Conservation (phyloP, 2,797 vertebrate species). For the Lateolabrax maculatus region DNA sequence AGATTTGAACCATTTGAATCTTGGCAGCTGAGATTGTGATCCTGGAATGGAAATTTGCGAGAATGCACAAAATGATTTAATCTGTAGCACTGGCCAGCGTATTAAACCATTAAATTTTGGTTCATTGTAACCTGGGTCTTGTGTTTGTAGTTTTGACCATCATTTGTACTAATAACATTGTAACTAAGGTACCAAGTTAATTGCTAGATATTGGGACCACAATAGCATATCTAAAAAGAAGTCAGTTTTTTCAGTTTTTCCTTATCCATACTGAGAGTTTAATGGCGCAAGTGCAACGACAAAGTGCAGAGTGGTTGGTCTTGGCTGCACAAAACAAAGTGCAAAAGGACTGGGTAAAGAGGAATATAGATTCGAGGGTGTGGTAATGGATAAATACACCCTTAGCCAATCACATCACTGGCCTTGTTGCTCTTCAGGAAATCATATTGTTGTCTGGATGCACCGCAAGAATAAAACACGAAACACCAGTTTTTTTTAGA, state of each 20-base stretch:
- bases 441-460: background rate
- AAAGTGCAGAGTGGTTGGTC: background rate
- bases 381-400: background rate
- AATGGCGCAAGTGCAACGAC: background rate
- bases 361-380: background rate
- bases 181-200: background rate
- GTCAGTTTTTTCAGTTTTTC: background rate
- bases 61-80: background rate
- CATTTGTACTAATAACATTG: background rate
- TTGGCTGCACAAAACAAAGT: background rate
- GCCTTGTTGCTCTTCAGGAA: background rate
- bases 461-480: background rate
- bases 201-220: background rate
- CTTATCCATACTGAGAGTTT: too few species aligned
- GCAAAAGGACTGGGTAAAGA: background rate
- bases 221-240: background rate
- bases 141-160: background rate
- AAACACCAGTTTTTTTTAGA: background rate
- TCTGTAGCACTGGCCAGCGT: background rate
- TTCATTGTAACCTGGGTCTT: background rate
- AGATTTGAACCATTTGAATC: conserved; percentile 10
- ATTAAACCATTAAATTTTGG: background rate
- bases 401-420: background rate
- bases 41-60: background rate
- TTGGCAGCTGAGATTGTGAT: conserved; percentile 18